Evolutionary conservation across 2,113 vertebrate species (phyloP), one percentile per base, ranked within the genome.

Genomic region (Ptilonorhynchus violaceus): DNA sequence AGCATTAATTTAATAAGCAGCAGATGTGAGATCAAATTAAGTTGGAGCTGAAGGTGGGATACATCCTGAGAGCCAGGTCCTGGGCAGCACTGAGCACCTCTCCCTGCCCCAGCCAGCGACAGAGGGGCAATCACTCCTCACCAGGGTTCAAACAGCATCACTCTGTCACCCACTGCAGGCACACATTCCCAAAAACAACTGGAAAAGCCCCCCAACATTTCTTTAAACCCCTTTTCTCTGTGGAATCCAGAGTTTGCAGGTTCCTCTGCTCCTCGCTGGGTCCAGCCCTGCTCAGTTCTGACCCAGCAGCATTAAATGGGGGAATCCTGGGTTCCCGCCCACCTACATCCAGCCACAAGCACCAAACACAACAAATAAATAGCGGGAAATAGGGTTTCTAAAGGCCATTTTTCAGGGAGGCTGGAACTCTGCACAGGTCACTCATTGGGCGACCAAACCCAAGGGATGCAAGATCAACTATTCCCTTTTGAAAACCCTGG

Each of bases 401-500:
- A 42, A n/a, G 52, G 47, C 30, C 30, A 3, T 81, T 91, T 78
- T 44, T 77, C 79, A 83, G 62, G 10, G 13, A 33, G 42, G n/a
- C 14, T 50, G 66, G 13, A 56, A 20, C 20, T 88, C 55, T 63
- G 37, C 75, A 53, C 50, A 42, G 93, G 93, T 96, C 95, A 91
- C n/a, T 20, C 2, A 0, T 7, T 39, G 83, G 82, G 69, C 28
- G 1, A 33, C 56, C 60, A 85, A 10, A 68, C 96, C 76, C 83
- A 78, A 72, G 91, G 88, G 90, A 96, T 19, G 49, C 80, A 49
- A 69, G 80, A 68, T 89, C 68, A 89, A 44, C 73, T 58, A 93
- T 47, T 94, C 73, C 85, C 79, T 82, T 67, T 72, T 63, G 92
- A 91, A 92, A 93, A 46, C 35, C 83, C 18, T 49, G 79, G 60